Evolutionary conservation across 2,888 invertebrate species (phyloP).

Genomic region (Eurytoma adleriae): DNA sequence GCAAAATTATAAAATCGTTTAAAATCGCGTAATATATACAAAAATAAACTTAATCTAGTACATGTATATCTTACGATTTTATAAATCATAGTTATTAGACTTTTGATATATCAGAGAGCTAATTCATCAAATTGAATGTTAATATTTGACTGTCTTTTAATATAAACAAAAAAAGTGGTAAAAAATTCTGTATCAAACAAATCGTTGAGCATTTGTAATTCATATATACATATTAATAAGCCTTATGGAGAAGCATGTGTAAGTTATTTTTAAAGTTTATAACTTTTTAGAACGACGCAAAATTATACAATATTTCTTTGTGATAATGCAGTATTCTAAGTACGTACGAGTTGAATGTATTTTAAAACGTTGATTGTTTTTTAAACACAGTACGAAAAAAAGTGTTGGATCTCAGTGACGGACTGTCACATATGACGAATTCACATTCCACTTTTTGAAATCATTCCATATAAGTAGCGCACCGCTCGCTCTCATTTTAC

Average conservation of each 20-base stretch:
- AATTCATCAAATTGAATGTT: conserved; percentile 30
- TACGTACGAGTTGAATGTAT: neutral
- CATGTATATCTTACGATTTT: conserved; percentile 35
- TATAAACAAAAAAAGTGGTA: conserved; percentile 8
- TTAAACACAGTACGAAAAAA: neutral
- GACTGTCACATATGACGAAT: neutral
- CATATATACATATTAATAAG: neutral
- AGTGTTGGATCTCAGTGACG: neutral
- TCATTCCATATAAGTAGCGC: conserved; percentile 6
- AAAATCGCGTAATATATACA: neutral
- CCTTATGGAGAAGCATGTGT: conserved; percentile 42
- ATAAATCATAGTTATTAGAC: conserved; percentile 39
- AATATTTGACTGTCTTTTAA: conserved; percentile 20
- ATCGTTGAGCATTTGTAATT: conserved; percentile 19
- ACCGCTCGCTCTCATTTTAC: neutral
- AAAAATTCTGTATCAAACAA: conserved; percentile 5
- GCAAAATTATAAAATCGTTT: conserved; percentile 2
- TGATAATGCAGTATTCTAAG: conserved; percentile 38
- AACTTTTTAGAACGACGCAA: neutral
- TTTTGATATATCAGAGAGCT: conserved; percentile 41
- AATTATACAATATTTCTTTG: conserved; percentile 15
- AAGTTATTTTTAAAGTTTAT: conserved; percentile 5
- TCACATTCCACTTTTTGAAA: conserved; percentile 14
- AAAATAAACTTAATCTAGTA: conserved; percentile 24
- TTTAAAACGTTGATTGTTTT: conserved; percentile 11